Percentiles rank a stretch among this genome's conserved stretches.
phyloP scores from a whole-genome alignment of 2,888 invertebrate species.

The Eristalis tenax region DNA sequence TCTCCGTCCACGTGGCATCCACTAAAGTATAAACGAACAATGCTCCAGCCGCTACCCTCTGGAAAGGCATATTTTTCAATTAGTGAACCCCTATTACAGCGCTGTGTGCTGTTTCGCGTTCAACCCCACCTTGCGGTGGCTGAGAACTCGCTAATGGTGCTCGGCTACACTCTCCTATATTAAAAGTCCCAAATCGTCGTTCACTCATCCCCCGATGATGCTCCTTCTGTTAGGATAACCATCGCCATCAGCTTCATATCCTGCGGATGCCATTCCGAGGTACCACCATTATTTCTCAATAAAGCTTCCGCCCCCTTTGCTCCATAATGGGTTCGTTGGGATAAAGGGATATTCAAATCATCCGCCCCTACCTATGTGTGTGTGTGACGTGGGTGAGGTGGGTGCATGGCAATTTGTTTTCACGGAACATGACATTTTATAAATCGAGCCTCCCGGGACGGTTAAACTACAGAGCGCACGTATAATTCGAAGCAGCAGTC shows the following conservation, averaged over 20 bases:
- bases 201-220: slow-evolving; percentile 30
- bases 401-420: slow-evolving; percentile 62
- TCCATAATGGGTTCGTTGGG: background rate
- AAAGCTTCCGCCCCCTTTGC: background rate
- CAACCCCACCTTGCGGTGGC: slow-evolving; percentile 5
- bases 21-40: slow-evolving; percentile 32
- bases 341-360: slow-evolving; percentile 6
- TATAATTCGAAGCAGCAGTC: slow-evolving; percentile 21
- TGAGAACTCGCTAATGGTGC: slow-evolving; percentile 21
- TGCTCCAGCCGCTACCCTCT: background rate
- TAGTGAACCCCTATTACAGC: slow-evolving; percentile 56
- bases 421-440: slow-evolving; percentile 71
- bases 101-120: slow-evolving; percentile 35
- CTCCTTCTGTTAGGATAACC: slow-evolving; percentile 17
- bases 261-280: slow-evolving; percentile 34
- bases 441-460: slow-evolving; percentile 67
- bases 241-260: background rate
- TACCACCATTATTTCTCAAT: slow-evolving; percentile 42
- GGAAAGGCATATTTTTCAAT: slow-evolving; percentile 62
- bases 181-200: slow-evolving; percentile 47
- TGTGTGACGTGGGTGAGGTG: background rate
- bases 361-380: background rate
- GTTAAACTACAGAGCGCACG: slow-evolving; percentile 52
- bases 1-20: slow-evolving; percentile 7
- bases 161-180: slow-evolving; percentile 33